Percentiles rank a stretch among this genome's conserved stretches.
These are phyloP conservation scores for Podargus strigoides DNA, from an alignment of 2,797 vertebrate species.

Conservation along the genomic window DNA sequence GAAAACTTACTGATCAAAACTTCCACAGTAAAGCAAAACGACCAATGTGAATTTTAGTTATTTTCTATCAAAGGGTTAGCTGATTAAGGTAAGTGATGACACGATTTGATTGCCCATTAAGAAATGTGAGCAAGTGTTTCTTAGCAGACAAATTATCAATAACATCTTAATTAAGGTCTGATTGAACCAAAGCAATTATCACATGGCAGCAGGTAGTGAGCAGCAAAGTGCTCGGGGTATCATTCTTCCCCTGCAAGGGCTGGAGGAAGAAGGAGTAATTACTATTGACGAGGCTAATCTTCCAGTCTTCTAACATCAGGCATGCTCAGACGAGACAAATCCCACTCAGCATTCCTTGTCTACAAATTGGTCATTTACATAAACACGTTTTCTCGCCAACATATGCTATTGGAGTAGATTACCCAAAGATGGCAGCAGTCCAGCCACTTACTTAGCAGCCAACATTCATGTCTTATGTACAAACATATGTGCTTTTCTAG, in stretches of 20 bases:
- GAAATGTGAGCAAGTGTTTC: background rate
- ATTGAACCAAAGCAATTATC: constrained; percentile 45
- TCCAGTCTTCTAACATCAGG: background rate
- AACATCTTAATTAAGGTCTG: constrained; percentile 36
- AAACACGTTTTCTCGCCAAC: background rate
- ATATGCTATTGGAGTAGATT: background rate
- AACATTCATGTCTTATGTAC: background rate
- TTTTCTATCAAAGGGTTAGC: background rate
- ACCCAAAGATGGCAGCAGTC: constrained; percentile 54
- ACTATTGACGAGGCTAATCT: constrained; percentile 35
- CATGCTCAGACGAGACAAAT: constrained; percentile 5
- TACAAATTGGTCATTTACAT: background rate
- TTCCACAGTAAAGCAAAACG: background rate
- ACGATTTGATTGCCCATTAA: background rate
- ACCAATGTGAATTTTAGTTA: background rate
- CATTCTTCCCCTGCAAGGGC: background rate
- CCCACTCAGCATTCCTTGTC: background rate
- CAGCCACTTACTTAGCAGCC: constrained; percentile 14
- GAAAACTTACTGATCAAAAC: background rate
- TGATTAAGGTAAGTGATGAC: background rate
- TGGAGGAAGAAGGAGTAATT: background rate
- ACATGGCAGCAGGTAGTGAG: background rate
- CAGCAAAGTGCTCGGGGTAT: background rate
- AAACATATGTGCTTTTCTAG: background rate
- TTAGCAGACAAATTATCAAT: constrained; percentile 32